These are phyloP conservation scores for Euphydryas editha DNA, from an alignment of 2,888 invertebrate species.

Conservation along the genomic window DNA sequence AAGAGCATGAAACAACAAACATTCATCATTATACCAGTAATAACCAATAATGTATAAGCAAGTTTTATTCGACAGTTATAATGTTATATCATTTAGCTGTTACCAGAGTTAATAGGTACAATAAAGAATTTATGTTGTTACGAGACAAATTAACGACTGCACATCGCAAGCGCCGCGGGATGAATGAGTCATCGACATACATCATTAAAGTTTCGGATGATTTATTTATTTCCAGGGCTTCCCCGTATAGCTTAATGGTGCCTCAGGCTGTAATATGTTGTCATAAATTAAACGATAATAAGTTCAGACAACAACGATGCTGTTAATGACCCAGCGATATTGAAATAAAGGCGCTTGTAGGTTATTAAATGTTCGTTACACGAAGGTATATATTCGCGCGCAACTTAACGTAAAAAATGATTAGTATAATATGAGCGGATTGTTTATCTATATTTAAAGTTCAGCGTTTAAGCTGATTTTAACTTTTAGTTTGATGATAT, in stretches of 20 bases:
- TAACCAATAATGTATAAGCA: not conserved
- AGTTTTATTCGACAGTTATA: not conserved
- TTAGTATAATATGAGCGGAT: not conserved
- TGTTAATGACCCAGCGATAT: constrained; percentile 56
- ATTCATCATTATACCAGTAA: not conserved
- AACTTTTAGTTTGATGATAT: too few relatives aligned
- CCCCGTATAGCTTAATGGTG: constrained; percentile 70
- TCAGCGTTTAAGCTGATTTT: too few relatives aligned
- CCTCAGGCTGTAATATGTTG: constrained; percentile 80
- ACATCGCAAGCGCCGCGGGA: constrained; percentile 54
- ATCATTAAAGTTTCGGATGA: constrained; percentile 63
- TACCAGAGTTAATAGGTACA: constrained; percentile 57
- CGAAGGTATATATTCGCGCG: not conserved
- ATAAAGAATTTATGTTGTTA: constrained; percentile 73
- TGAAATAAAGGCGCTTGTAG: constrained; percentile 29
- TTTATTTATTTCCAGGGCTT: constrained; percentile 66
- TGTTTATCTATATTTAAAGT: too few relatives aligned
- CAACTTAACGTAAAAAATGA: not conserved
- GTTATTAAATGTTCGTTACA: constrained; percentile 29
- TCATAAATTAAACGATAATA: constrained; percentile 82
- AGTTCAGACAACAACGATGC: constrained; percentile 78
- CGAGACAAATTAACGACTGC: constrained; percentile 70
- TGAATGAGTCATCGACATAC: constrained; percentile 56
- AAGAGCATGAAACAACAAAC: not conserved
- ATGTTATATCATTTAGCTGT: constrained; percentile 43